Percentiles rank a stretch among this genome's conserved stretches.
phyloP scores from a whole-genome alignment of 2,113 vertebrate species.

The Sceloporus undulatus region DNA sequence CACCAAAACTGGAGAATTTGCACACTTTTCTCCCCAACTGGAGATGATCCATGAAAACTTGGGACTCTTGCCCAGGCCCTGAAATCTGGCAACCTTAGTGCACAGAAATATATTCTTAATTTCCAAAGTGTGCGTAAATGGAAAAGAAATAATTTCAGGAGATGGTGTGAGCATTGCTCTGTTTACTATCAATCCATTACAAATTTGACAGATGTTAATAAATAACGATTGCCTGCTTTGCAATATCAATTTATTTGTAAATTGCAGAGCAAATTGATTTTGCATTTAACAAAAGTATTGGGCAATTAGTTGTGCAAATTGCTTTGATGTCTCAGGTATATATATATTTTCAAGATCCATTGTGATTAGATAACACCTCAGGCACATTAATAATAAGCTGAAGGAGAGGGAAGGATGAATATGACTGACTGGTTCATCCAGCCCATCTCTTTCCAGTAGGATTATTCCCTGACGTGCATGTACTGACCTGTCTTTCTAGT shows the following conservation, averaged over 20 bases:
- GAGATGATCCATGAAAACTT: too few relatives aligned
- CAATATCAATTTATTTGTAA: constrained; percentile 66
- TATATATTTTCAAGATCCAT: constrained; percentile 43
- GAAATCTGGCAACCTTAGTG: too few relatives aligned
- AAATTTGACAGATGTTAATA: constrained; percentile 43
- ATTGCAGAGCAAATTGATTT: constrained; percentile 67
- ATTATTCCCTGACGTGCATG: not conserved
- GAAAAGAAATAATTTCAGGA: not conserved
- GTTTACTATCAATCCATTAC: constrained; percentile 45
- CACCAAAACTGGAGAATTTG: too few relatives aligned
- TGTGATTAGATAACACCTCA: constrained; percentile 33
- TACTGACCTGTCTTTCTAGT: not conserved
- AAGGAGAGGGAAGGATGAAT: constrained; percentile 28
- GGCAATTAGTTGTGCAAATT: constrained; percentile 60
- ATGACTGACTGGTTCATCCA: constrained; percentile 12
- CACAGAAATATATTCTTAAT: not conserved
- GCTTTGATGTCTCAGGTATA: constrained; percentile 45
- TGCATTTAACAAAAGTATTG: constrained; percentile 41
- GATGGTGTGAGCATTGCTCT: constrained; percentile 45
- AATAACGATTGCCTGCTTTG: constrained; percentile 48
- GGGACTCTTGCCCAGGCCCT: too few relatives aligned
- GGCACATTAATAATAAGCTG: constrained; percentile 30
- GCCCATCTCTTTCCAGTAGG: not conserved
- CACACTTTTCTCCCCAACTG: too few relatives aligned
- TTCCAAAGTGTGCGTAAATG: not conserved